Base-by-base conservation (phyloP, 2,797 vertebrate genomes). In the Anguilla pacifica region DNA sequence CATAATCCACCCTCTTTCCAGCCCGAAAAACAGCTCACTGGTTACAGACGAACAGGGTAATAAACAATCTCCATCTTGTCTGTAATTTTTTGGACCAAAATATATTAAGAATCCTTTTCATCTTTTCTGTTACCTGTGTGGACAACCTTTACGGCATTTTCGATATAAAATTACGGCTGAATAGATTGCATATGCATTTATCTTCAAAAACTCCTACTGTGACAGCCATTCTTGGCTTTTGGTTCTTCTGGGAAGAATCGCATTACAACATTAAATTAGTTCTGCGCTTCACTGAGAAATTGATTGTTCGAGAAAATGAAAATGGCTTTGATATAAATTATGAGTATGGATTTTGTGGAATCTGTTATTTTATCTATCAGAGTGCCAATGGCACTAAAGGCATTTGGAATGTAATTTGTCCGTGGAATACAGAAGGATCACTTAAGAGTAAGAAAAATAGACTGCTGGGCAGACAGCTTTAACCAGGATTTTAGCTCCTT, bases 151-250 rank as follows among this genome's bases (percentile, higher is more conserved):
- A 98, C 95, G 94, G 93, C 96, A 95, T 97, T 96, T 91, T 95
- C 96, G 95, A 96, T 97, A 97, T 97, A 96, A 98, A 98, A 99
- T 99, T 98, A 98, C 96, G 96, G 96, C 95, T 97, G 98, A 98
- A 98, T 98, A 97, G 98, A 99, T 97, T 98, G 97, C 96, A 97
- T 98, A 97, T 99, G 98, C 98, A 99, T 99, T 99, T 98, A 98
- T 99, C 98, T 99, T 99, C 95, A 94, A 94, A 95, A 96, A 95
- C 95, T 95, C 95, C 96, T 96, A 96, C 97, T 97, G 96, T 97
- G 96, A 97, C 95, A 96, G 96, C 93, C 96, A 97, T 96, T 96
- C 95, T 96, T 95, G 96, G 96, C 97, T 97, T 97, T 97, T 95
- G 92, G 94, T 96, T 95, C 96, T 95, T 97, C 97, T 15, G 31